phyloP scores from a whole-genome alignment of 2,888 invertebrate genomes.

The Temnothorax ravouxi region DNA sequence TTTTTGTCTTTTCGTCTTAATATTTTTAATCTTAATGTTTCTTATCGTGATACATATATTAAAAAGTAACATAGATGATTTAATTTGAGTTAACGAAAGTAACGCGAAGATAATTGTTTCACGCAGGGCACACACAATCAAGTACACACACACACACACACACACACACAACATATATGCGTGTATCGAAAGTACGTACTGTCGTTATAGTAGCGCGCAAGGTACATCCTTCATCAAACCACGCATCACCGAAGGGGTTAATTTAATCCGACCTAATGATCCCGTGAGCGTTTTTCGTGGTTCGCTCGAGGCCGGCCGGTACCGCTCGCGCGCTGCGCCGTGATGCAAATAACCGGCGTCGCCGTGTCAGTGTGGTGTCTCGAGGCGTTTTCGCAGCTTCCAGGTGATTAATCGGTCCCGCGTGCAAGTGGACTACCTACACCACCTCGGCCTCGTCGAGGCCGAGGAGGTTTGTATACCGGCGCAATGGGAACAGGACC shows the following conservation, averaged over 20 bases:
- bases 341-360: conserved; percentile 73
- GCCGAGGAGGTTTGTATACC: conserved; percentile 60
- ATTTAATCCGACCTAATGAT: conserved; percentile 59
- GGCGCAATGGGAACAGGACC: conserved; percentile 72
- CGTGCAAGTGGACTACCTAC: conserved; percentile 67
- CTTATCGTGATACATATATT: neutral
- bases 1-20: neutral
- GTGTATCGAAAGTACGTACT: neutral
- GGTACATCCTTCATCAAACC: conserved; percentile 38
- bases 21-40: neutral
- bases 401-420: conserved; percentile 75
- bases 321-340: conserved; percentile 28
- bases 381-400: conserved; percentile 72
- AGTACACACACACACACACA: neutral
- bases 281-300: conserved; percentile 55
- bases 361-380: conserved; percentile 51
- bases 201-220: conserved; percentile 25
- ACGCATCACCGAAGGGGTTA: conserved; percentile 51
- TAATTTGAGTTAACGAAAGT: conserved; percentile 14
- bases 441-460: conserved; percentile 46
- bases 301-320: conserved; percentile 43
- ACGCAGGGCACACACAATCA: neutral
- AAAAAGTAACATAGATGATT: neutral
- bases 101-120: neutral
- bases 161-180: too few relatives aligned